Conservation (phyloP, 2,113 vertebrate species). For the Onychorhynchus coronatus region DNA sequence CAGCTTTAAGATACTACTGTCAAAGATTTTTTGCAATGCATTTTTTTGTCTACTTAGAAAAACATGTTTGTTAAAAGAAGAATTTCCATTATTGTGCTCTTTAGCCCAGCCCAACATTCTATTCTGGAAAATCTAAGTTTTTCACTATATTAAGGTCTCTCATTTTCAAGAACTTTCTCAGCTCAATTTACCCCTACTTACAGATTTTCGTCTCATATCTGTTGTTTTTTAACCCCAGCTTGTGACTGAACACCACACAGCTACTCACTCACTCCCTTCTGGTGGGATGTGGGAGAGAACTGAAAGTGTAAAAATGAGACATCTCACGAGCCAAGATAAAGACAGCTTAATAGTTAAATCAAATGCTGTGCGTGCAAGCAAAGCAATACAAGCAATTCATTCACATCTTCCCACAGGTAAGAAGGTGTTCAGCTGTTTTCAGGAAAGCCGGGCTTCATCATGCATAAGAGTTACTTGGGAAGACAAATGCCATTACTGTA, state of each 20-base stretch:
- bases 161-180: not conserved
- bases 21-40: not conserved
- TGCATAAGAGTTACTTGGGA: not conserved
- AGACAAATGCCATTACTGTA: not conserved
- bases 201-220: not conserved
- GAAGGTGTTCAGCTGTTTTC: not conserved
- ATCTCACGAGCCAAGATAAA: fast-evolving
- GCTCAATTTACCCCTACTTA: not conserved
- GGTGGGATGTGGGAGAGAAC: not conserved
- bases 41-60: not conserved
- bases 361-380: not conserved
- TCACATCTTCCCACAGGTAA: not conserved
- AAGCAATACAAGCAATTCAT: not conserved
- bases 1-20: not conserved
- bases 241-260: not conserved
- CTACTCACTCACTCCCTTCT: not conserved
- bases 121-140: not conserved
- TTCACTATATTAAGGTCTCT: not conserved
- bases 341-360: not conserved
- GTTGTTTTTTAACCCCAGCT: not conserved
- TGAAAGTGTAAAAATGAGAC: not conserved
- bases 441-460: not conserved
- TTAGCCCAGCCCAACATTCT: not conserved
- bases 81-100: not conserved
- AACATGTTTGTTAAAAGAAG: not conserved